Evolutionary conservation across 2,888 invertebrate genomes (phyloP).

Genomic region (Hypsopygia costalis): DNA sequence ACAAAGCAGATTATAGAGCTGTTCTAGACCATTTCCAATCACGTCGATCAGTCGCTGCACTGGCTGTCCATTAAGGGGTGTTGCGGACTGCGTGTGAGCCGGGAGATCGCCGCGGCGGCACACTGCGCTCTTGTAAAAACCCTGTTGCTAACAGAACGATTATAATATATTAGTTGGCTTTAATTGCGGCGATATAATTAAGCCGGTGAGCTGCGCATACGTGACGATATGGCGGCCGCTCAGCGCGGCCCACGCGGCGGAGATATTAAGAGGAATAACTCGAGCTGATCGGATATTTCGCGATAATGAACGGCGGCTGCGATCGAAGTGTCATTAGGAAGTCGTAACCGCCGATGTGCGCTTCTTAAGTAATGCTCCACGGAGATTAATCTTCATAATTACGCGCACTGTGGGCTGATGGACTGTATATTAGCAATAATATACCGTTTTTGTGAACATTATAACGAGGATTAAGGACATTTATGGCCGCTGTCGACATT

Average conservation of each 20-base stretch:
- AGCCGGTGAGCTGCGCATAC: constrained; percentile 63
- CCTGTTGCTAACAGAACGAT: constrained; percentile 72
- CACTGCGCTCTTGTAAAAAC: constrained; percentile 64
- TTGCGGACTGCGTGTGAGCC: constrained; percentile 51
- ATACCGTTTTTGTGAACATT: constrained; percentile 29
- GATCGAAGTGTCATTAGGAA: constrained; percentile 80
- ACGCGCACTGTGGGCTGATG: constrained; percentile 42
- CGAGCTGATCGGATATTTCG: constrained; percentile 71
- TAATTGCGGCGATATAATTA: constrained; percentile 80
- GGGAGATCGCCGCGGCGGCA: constrained; percentile 54
- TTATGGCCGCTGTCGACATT: constrained; percentile 15
- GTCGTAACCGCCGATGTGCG: constrained; percentile 70
- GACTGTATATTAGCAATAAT: constrained; percentile 41
- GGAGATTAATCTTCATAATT: constrained; percentile 69
- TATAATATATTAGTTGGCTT: constrained; percentile 79
- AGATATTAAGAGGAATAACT: constrained; percentile 78
- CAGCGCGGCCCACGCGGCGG: constrained; percentile 47
- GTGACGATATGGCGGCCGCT: constrained; percentile 75
- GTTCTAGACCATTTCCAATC: constrained; percentile 38
- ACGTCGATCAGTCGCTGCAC: constrained; percentile 42
- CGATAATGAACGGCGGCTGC: constrained; percentile 73
- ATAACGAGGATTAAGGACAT: constrained; percentile 15
- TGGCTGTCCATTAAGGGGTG: constrained; percentile 45
- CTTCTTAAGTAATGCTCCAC: constrained; percentile 65
- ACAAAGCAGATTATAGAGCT: constrained; percentile 32